A percentile compares a stretch with the other conserved stretches of the same genome.
phyloP scores from a whole-genome alignment of 2,113 vertebrate species.

The Ophthalmolycus amberensis region DNA sequence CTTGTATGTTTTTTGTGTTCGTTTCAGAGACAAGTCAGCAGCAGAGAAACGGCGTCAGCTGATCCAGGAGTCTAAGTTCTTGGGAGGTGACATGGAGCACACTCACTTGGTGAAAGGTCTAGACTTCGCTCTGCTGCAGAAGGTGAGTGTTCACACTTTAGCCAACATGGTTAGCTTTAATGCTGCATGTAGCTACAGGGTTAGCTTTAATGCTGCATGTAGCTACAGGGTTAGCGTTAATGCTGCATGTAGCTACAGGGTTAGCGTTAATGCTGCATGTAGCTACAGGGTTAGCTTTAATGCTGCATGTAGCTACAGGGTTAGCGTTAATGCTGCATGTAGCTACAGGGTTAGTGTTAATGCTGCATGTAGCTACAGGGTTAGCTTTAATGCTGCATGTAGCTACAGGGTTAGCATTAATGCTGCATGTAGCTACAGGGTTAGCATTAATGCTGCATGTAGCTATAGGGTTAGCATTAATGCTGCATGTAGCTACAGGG shows the following conservation, averaged over 20 bases:
- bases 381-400: too few species aligned
- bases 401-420: too few species aligned
- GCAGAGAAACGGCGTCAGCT: conserved; percentile 97
- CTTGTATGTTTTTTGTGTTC: neutral
- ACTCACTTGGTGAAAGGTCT: conserved; percentile 99
- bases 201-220: neutral
- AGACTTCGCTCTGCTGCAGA: conserved; percentile 97
- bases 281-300: too few species aligned
- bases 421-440: neutral
- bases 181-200: neutral
- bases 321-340: too few species aligned
- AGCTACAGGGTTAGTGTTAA: too few species aligned
- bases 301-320: too few species aligned
- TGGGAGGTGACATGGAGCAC: conserved; percentile 99
- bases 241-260: too few species aligned
- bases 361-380: too few species aligned
- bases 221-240: too few species aligned
- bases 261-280: too few species aligned
- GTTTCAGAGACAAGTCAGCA: conserved; percentile 91
- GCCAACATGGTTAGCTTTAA: neutral
- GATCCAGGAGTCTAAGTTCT: conserved; percentile 99
- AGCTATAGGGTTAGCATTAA: too few species aligned
- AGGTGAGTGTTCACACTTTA: conserved; percentile 80
- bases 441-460: neutral
- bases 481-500: neutral